phyloP scores from a whole-genome alignment of 1,140 invertebrate genomes.

The Dreissena polymorpha region DNA sequence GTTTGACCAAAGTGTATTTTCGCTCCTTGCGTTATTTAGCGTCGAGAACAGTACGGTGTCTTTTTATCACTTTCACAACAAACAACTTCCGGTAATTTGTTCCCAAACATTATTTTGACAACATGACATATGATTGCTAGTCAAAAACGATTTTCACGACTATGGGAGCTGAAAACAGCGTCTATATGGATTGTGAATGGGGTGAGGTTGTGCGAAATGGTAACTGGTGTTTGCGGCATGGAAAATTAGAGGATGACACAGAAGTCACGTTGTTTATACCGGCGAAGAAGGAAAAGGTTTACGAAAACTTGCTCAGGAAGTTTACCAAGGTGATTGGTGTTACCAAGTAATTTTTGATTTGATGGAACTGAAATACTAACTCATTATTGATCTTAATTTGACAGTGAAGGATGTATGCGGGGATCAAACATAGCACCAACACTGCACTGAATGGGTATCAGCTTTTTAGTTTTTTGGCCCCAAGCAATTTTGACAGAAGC shows the following conservation, averaged over 20 bases:
- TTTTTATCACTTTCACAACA: no score
- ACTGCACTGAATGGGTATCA: neutral
- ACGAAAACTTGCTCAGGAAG: conserved; percentile 60
- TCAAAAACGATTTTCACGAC: neutral
- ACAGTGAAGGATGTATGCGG: no score
- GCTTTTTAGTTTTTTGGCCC: no score
- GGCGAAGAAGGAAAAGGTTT: conserved; percentile 58
- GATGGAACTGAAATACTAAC: neutral
- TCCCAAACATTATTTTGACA: no score
- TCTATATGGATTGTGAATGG: conserved; percentile 65
- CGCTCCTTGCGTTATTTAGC: no score
- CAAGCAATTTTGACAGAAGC: no score
- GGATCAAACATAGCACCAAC: no score
- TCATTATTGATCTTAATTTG: neutral
- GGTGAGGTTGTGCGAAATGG: conserved; percentile 38
- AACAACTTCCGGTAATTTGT: no score
- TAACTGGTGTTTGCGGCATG: conserved; percentile 61
- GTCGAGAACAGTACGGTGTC: no score
- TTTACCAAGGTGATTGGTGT: conserved; percentile 58
- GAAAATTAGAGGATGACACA: conserved; percentile 54
- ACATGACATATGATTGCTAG: no score
- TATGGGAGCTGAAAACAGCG: conserved; percentile 71
- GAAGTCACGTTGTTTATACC: conserved; percentile 60
- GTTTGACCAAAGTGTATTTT: no score
- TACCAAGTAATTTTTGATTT: neutral